Percentiles rank a stretch among this genome's conserved stretches.
Evolutionary conservation across 1,140 invertebrate genomes (phyloP).

Genomic region (Capitella teleta): DNA sequence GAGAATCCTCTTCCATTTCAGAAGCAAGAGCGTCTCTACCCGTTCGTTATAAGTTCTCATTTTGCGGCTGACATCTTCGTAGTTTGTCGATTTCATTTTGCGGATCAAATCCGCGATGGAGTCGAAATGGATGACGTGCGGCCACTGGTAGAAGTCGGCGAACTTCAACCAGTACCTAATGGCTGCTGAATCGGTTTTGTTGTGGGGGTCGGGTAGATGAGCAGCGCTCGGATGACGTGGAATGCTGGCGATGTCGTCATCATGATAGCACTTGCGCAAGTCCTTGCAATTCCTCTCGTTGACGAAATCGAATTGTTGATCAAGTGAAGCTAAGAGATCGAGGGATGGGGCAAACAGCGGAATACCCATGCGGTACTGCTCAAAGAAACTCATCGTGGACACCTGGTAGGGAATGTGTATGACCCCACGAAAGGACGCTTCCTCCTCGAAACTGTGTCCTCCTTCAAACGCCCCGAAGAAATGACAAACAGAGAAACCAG

Average conservation of each 20-base stretch:
- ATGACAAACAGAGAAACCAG: too few species aligned
- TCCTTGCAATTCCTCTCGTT: not conserved
- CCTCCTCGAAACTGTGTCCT: not conserved
- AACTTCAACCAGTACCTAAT: not conserved
- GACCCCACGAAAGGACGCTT: constrained; percentile 1
- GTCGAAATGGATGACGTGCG: not conserved
- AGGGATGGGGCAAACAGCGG: constrained; percentile 7
- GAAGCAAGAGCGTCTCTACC: not conserved
- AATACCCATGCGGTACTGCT: constrained; percentile 11
- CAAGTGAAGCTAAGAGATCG: constrained; percentile 2
- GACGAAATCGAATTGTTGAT: not conserved
- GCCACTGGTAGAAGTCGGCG: not conserved
- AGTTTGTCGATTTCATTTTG: not conserved
- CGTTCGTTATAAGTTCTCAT: not conserved
- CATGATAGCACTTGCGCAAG: not conserved
- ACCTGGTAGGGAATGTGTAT: constrained; percentile 9
- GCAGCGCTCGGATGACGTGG: too few species aligned
- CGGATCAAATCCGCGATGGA: not conserved
- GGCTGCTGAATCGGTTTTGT: not conserved
- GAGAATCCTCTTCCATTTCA: too few species aligned
- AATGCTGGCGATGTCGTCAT: not conserved
- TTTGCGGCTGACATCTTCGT: not conserved
- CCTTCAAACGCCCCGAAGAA: too few species aligned
- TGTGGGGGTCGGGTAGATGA: not conserved
- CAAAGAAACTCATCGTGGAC: constrained; percentile 7